phyloP scores from a whole-genome alignment of 1,140 invertebrate species.

The Calosoma granatense region DNA sequence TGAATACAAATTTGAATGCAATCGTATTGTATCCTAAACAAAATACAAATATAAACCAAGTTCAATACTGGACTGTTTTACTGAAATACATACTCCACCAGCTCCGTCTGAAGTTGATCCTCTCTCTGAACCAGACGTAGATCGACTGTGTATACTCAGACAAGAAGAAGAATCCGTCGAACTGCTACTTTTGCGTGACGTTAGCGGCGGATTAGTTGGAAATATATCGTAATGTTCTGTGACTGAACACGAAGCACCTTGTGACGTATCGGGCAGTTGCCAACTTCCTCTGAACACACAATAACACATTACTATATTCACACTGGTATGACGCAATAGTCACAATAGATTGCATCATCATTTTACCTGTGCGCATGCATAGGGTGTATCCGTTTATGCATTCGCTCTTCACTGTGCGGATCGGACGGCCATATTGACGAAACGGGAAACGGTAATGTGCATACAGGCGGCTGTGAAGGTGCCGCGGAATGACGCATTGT shows the following conservation, averaged over 20 bases:
- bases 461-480: constrained; percentile 24
- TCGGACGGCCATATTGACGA: constrained; percentile 22
- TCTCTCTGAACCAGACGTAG: constrained; percentile 35
- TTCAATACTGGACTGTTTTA: not conserved
- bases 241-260: constrained; percentile 23
- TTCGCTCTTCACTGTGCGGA: constrained; percentile 27
- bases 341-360: constrained; percentile 23
- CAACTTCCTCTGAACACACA: constrained; percentile 27
- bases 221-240: constrained; percentile 31
- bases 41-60: not conserved
- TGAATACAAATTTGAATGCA: constrained; percentile 34
- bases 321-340: not conserved
- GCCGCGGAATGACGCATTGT: constrained; percentile 32
- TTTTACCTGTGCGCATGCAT: constrained; percentile 20
- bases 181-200: constrained; percentile 51
- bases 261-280: constrained; percentile 28
- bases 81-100: constrained; percentile 34
- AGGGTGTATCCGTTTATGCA: constrained; percentile 28
- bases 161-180: constrained; percentile 49
- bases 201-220: constrained; percentile 28
- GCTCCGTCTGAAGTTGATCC: constrained; percentile 41
- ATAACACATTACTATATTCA: constrained; percentile 6
- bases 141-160: constrained; percentile 47
- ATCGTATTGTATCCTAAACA: constrained; percentile 27
- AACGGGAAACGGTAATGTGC: constrained; percentile 13